These are phyloP conservation scores for Tapirus indicus DNA, from an alignment of 2,797 vertebrate species.

Conservation along the genomic window DNA sequence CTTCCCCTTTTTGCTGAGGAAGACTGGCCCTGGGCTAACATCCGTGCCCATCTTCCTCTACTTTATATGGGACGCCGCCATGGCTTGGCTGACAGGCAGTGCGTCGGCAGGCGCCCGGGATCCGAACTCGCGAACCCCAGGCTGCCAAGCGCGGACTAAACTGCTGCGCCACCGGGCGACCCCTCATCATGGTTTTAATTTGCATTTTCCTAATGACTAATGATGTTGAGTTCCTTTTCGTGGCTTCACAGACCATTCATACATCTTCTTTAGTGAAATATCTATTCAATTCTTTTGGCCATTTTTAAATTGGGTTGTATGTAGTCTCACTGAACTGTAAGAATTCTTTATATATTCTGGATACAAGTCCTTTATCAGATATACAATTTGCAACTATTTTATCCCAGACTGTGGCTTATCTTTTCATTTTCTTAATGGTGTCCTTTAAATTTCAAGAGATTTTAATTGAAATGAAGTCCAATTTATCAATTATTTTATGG, in stretches of 20 bases:
- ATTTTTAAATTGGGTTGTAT: neutral
- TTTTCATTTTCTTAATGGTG: neutral
- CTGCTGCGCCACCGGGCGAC: too few species aligned
- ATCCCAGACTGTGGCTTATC: neutral
- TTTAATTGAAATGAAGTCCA: neutral
- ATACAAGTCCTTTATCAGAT: neutral
- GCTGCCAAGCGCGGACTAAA: too few species aligned
- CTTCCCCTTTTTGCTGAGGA: too few species aligned
- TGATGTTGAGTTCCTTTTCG: neutral
- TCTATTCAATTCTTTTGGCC: neutral
- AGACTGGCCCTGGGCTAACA: too few species aligned
- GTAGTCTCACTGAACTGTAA: neutral
- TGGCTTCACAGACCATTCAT: neutral
- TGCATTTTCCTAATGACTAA: neutral
- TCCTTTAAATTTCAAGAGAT: neutral
- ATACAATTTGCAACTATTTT: neutral
- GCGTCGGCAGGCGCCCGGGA: too few species aligned
- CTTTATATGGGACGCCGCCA: too few species aligned
- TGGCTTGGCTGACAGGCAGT: too few species aligned
- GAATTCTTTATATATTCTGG: neutral
- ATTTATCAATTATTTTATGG: neutral
- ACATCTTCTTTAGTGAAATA: neutral
- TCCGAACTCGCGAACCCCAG: too few species aligned
- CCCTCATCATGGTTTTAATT: neutral
- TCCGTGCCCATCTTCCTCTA: too few species aligned